These are phyloP conservation scores for Balearica regulorum DNA, from an alignment of 2,797 vertebrate genomes.

Conservation along the genomic window DNA sequence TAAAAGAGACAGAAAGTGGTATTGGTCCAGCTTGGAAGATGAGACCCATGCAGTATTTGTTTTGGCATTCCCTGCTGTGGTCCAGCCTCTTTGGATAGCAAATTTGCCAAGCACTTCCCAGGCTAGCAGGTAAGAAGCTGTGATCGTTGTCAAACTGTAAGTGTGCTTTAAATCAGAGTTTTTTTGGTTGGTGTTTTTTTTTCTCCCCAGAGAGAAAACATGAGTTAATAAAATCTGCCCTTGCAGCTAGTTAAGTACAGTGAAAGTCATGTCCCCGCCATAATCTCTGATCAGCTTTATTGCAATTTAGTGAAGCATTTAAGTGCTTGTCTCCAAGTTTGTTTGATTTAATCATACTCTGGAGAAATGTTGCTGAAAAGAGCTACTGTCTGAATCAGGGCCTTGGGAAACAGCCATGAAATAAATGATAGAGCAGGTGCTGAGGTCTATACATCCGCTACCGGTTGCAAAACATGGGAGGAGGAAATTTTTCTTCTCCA, in stretches of 20 bases:
- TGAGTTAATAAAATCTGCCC: not conserved
- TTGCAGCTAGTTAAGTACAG: not conserved
- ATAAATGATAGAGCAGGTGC: not conserved
- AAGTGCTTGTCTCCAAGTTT: not conserved
- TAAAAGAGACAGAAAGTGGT: not conserved
- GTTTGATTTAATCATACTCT: slow-evolving; percentile 15
- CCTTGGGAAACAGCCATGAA: not conserved
- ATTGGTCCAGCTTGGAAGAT: not conserved
- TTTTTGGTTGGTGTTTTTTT: not conserved
- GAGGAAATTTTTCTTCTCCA: not conserved
- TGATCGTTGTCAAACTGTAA: not conserved
- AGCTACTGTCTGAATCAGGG: not conserved
- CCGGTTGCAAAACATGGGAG: not conserved
- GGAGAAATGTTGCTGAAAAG: not conserved
- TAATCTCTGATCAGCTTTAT: not conserved
- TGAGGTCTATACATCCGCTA: not conserved
- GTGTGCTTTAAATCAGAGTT: not conserved
- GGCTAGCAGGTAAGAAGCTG: not conserved
- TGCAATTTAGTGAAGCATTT: not conserved
- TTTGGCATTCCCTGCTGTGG: not conserved
- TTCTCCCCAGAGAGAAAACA: not conserved
- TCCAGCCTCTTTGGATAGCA: not conserved
- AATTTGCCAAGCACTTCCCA: not conserved
- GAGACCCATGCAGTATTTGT: not conserved
- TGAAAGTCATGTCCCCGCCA: not conserved